A percentile compares a stretch with the other conserved stretches of the same genome.
Conservation (phyloP, 1,140 invertebrate species). For the Anagrus nilaparvatae region DNA sequence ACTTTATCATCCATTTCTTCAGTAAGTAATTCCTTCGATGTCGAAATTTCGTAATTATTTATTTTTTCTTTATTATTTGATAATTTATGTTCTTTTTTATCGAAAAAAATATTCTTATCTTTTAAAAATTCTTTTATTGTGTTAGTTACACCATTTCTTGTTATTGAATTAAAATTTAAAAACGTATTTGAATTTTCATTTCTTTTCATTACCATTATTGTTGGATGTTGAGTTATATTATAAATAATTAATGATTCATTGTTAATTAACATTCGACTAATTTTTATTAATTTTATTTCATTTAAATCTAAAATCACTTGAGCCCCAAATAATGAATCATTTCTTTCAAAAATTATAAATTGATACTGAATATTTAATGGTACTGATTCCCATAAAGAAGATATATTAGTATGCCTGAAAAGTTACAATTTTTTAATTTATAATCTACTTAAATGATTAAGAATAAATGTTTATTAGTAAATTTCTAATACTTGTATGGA, state of each 20-base stretch:
- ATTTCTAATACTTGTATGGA: constrained; percentile 49
- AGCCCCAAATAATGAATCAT: constrained; percentile 45
- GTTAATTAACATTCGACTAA: no score
- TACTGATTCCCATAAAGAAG: constrained; percentile 40
- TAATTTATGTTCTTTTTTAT: constrained; percentile 15
- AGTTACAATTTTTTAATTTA: no score
- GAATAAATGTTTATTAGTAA: no score
- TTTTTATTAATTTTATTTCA: constrained; percentile 41
- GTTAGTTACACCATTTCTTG: constrained; percentile 33
- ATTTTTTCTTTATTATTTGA: no score
- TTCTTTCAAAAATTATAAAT: constrained; percentile 52
- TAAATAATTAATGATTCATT: no score
- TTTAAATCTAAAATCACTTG: constrained; percentile 54
- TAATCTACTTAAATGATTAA: no score
- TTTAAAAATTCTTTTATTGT: constrained; percentile 40
- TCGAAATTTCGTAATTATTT: constrained; percentile 4
- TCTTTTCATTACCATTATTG: constrained; percentile 39
- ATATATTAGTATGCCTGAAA: constrained; percentile 28
- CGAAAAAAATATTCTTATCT: constrained; percentile 28
- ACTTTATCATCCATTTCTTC: constrained; percentile 41
- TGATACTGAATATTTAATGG: constrained; percentile 32
- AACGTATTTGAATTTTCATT: constrained; percentile 31
- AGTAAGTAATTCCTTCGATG: constrained; percentile 15
- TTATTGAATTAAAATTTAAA: constrained; percentile 37
- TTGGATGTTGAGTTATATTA: constrained; percentile 44